These are phyloP conservation scores for human (Homo sapiens) DNA, from an alignment of 2,113 vertebrate genomes.

Conservation along the genomic window DNA sequence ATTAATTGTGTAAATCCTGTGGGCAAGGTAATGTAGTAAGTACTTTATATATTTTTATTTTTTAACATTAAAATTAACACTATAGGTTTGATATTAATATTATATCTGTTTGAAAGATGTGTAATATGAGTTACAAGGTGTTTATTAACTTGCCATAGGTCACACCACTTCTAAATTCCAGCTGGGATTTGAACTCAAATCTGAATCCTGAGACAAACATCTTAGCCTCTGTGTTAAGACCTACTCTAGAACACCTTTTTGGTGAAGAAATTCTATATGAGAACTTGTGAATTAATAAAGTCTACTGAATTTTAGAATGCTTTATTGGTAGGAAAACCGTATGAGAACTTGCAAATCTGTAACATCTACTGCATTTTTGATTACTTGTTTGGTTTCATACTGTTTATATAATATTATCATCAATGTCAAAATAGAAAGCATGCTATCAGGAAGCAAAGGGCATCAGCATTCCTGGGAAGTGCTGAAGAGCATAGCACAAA, in stretches of 20 bases:
- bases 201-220: not conserved
- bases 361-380: not conserved
- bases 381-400: not conserved
- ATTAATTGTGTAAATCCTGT: not conserved
- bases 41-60: not conserved
- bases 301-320: not conserved
- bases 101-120: not conserved
- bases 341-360: not conserved
- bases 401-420: not conserved
- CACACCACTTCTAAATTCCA: not conserved
- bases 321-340: not conserved
- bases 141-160: not conserved
- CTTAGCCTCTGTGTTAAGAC: not conserved
- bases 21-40: not conserved
- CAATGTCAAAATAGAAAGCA: not conserved
- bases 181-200: not conserved
- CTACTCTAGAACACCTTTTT: not conserved
- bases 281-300: not conserved
- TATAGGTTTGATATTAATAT: not conserved
- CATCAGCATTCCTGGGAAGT: not conserved
- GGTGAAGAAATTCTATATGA: not conserved
- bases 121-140: not conserved
- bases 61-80: not conserved
- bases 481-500: not conserved
- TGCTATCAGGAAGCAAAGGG: not conserved